A percentile compares a stretch with the other conserved stretches of the same genome.
Conservation (phyloP, 2,113 vertebrate genomes). For the Alligator mississippiensis region DNA sequence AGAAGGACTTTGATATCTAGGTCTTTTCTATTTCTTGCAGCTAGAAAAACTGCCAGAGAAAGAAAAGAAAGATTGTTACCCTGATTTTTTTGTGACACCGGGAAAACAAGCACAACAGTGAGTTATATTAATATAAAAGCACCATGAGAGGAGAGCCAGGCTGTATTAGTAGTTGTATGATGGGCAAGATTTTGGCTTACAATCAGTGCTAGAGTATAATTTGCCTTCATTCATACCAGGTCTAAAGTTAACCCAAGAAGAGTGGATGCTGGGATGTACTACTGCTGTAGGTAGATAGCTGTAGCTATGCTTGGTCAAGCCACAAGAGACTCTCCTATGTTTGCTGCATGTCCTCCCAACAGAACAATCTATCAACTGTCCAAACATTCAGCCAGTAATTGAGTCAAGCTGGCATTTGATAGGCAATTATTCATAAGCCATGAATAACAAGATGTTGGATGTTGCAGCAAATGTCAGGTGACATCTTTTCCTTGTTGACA, state of each 20-base stretch:
- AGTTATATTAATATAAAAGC: slow-evolving; percentile 2
- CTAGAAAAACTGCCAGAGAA: neutral
- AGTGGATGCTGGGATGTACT: slow-evolving; percentile 43
- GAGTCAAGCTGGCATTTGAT: neutral
- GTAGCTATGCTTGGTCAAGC: slow-evolving; percentile 25
- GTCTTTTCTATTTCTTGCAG: neutral
- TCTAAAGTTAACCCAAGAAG: neutral
- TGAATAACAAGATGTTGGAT: neutral
- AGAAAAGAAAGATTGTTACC: neutral
- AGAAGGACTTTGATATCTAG: neutral
- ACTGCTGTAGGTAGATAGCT: slow-evolving; percentile 53
- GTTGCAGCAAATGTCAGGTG: neutral
- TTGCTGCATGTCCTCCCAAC: neutral
- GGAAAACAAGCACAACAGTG: neutral
- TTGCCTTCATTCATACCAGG: slow-evolving; percentile 2
- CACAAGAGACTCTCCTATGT: neutral
- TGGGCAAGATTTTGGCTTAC: neutral
- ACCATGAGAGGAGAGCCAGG: slow-evolving; percentile 6
- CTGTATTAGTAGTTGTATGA: neutral
- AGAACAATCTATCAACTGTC: slow-evolving; percentile 18
- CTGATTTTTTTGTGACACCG: neutral
- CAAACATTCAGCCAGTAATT: slow-evolving; percentile 22
- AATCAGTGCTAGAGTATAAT: neutral
- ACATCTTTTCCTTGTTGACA: neutral
- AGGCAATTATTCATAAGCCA: slow-evolving; percentile 50